Conservation (phyloP, 2,113 vertebrate species). For the Neolamprologus modestus region DNA sequence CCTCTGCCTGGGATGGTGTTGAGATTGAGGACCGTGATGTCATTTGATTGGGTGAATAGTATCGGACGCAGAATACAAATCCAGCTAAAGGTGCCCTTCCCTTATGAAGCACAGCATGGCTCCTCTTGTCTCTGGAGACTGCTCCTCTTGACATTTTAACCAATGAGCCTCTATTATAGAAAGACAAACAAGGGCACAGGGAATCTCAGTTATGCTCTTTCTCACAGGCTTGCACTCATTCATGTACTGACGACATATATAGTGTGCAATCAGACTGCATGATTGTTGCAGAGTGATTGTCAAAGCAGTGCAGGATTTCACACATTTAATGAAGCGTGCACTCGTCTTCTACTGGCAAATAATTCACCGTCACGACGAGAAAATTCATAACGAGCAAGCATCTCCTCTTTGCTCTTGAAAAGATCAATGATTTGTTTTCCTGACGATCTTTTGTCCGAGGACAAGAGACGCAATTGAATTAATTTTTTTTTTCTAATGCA, state of each 20-base stretch:
- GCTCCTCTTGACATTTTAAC: constrained; percentile 53
- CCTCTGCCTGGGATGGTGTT: not conserved
- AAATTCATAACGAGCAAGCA: not conserved
- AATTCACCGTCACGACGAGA: not conserved
- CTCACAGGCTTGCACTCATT: not conserved
- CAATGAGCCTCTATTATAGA: not conserved
- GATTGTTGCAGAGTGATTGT: not conserved
- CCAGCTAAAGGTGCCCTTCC: constrained; percentile 46
- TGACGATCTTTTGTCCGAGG: not conserved
- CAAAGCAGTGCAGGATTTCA: not conserved
- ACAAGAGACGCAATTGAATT: constrained; percentile 9
- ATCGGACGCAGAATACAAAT: constrained; percentile 15
- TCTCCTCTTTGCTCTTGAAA: constrained; percentile 1
- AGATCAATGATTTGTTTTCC: constrained; percentile 33
- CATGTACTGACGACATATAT: not conserved
- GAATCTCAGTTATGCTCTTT: not conserved
- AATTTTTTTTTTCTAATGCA: not conserved
- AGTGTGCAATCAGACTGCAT: not conserved
- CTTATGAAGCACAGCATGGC: not conserved
- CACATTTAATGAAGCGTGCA: constrained; percentile 6
- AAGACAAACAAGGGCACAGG: constrained; percentile 37
- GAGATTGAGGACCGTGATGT: not conserved
- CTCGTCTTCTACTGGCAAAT: not conserved
- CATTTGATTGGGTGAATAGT: not conserved
- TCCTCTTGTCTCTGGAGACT: constrained; percentile 6